Evolutionary conservation across 2,888 invertebrate genomes (phyloP), one percentile per base, ranked within the genome.

Genomic region (Shargacucullia verbasci): DNA sequence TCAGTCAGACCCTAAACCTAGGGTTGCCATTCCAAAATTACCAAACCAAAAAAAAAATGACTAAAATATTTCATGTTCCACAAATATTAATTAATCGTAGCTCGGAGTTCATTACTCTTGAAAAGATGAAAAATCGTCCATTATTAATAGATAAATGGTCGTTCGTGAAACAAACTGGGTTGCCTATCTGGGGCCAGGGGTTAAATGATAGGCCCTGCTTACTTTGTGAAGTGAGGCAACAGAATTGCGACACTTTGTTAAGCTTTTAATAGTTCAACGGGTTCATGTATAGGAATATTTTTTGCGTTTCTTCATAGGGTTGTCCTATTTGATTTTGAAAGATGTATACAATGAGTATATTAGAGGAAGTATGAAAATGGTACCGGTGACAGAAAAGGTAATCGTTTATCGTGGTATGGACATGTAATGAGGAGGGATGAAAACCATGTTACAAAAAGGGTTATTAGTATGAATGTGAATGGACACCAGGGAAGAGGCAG

Each of bases 101-200:
- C 39, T 14, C 34, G 35, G 12, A 55, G 67, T 64, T 70, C 70
- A 70, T 59, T 70, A 63, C 49, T 35, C 58, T 63, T 33, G 52
- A n/a, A 46, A 29, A 35, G 40, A 52, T 38, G 53, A 68, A 68
- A 70, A 64, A 70, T 55, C 25, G 27, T 37, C 37, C 8, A 63
- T 53, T 68, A 46, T 37, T 41, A 41, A 63, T 57, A 68, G 53
- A 69, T 60, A 45, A 70, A 50, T 40, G 38, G 2, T 34, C 10
- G 53, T 34, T 66, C 41, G 54, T 71, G 48, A 71, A 64, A 52
- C 52, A 52, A 64, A 55, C 35, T 53, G 58, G 60, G 57, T 44
- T 54, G 48, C 45, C 11, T 69, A 73, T 71, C 73, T 58, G 13
- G 58, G 73, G 73, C 56, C 64, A 73, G 40, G 57, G 70, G 70